A percentile compares a stretch with the other conserved stretches of the same genome.
Conservation (phyloP, 2,797 vertebrate species). For the Trachurus trachurus region DNA sequence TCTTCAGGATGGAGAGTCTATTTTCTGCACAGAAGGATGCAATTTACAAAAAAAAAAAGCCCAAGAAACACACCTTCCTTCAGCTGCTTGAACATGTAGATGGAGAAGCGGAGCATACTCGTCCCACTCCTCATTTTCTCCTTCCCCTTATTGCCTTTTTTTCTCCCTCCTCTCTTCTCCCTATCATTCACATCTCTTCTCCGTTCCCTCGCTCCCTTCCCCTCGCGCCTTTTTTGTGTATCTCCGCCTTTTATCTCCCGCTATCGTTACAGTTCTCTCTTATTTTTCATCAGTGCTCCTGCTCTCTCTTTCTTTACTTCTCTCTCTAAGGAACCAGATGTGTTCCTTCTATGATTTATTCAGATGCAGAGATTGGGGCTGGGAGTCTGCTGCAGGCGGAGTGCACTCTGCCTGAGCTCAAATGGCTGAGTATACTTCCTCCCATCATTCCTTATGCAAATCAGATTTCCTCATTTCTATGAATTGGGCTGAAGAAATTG, state of each 20-base stretch:
- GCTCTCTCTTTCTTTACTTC: conserved; percentile 17
- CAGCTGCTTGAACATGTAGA: conserved; percentile 17
- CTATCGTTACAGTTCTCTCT: conserved; percentile 39
- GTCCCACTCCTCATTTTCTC: conserved; percentile 1
- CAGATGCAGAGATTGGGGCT: conserved; percentile 60
- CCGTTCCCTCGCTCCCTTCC: conserved; percentile 24
- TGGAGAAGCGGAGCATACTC: not conserved
- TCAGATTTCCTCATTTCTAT: conserved; percentile 48
- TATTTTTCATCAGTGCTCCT: conserved; percentile 45
- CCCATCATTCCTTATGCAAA: conserved; percentile 65
- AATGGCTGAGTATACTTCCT: conserved; percentile 57
- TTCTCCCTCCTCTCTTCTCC: not conserved
- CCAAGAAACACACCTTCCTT: conserved; percentile 13
- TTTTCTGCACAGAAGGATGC: not conserved
- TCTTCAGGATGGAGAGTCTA: not conserved
- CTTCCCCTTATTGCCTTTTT: conserved; percentile 22
- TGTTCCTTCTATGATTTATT: conserved; percentile 74
- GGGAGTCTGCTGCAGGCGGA: conserved; percentile 60
- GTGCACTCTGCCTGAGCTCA: conserved; percentile 62
- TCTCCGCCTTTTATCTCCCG: conserved; percentile 42
- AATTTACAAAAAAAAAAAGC: conserved; percentile 17
- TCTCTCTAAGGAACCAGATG: conserved; percentile 70
- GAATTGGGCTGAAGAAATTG: conserved; percentile 24
- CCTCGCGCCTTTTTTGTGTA: conserved; percentile 41
- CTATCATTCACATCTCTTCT: conserved; percentile 35